Evolutionary conservation across 2,113 vertebrate species (phyloP).

Genomic region (Eclectus roratus): DNA sequence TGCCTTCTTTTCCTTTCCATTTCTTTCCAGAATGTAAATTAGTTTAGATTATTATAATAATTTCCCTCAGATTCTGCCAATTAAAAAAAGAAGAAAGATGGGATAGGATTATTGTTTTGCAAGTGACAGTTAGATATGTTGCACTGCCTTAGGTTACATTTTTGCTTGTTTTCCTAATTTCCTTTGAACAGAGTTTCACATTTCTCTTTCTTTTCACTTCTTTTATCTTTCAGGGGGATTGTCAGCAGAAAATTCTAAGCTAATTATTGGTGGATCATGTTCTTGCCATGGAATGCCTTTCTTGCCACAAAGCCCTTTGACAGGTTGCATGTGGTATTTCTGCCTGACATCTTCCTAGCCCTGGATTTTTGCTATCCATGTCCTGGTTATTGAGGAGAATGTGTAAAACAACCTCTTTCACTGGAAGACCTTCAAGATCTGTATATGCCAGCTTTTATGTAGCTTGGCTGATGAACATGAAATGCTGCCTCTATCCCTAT

Average conservation of each 20-base stretch:
- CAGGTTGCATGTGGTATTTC: not conserved
- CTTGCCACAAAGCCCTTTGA: not conserved
- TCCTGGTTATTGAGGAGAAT: not conserved
- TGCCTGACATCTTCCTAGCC: not conserved
- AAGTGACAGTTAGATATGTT: not conserved
- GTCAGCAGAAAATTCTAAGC: slow-evolving; percentile 33
- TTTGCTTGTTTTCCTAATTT: slow-evolving; percentile 49
- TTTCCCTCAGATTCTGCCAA: not conserved
- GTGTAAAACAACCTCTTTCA: not conserved
- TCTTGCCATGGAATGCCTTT: not conserved
- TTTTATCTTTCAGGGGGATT: not conserved
- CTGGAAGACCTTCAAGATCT: not conserved
- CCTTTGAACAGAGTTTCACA: not conserved
- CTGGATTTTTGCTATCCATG: not conserved
- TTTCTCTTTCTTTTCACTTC: slow-evolving; percentile 6
- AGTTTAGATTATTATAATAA: not conserved
- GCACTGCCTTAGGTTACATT: slow-evolving; percentile 4
- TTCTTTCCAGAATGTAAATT: not conserved
- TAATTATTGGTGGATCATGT: not conserved
- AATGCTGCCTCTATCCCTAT: not conserved
- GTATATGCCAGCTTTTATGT: not conserved
- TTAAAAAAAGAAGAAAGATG: slow-evolving; percentile 16
- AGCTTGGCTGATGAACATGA: not conserved
- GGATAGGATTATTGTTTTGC: not conserved
- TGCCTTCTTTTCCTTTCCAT: not conserved